Evolutionary conservation across 2,797 vertebrate species (phyloP).

Genomic region (Amblyopsis hoosieri): DNA sequence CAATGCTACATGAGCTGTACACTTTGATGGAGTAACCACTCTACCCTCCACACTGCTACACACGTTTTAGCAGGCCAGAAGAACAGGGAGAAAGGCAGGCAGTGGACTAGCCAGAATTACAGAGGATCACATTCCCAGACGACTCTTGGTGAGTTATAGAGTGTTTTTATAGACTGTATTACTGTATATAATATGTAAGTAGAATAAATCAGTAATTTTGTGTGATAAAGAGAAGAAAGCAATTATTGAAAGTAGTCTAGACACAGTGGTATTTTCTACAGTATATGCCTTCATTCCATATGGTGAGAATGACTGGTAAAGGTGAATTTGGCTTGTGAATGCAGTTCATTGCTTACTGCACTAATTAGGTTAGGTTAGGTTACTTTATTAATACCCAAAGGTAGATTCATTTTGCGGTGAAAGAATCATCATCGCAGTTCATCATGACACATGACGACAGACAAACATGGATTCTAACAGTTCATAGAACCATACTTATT

Average conservation of each 20-base stretch:
- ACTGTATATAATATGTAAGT: too few species aligned
- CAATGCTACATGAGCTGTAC: slow-evolving; percentile 3
- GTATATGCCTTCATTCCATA: background rate
- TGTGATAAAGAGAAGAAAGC: too few species aligned
- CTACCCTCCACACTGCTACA: slow-evolving; percentile 30
- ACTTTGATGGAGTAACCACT: background rate
- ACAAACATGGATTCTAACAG: too few species aligned
- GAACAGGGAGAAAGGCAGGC: slow-evolving; percentile 31
- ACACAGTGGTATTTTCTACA: too few species aligned
- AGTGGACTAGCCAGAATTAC: slow-evolving; percentile 25
- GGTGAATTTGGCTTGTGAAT: background rate
- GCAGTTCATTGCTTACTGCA: background rate
- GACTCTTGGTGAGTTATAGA: slow-evolving; percentile 68
- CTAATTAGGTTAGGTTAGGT: background rate
- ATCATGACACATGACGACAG: too few species aligned
- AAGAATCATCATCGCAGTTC: too few species aligned
- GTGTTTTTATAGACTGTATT: too few species aligned
- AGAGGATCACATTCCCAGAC: slow-evolving; percentile 33
- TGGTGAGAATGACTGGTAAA: background rate
- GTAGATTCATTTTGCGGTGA: too few species aligned
- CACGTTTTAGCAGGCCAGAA: slow-evolving; percentile 60
- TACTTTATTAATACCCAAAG: too few species aligned
- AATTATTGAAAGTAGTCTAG: too few species aligned
- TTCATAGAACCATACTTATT: too few species aligned
- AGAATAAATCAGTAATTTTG: too few species aligned